A percentile compares a stretch with the other conserved stretches of the same genome.
These are phyloP conservation scores for Pristionchus pacificus DNA, from an alignment of 1,140 invertebrate species.

Conservation along the genomic window DNA sequence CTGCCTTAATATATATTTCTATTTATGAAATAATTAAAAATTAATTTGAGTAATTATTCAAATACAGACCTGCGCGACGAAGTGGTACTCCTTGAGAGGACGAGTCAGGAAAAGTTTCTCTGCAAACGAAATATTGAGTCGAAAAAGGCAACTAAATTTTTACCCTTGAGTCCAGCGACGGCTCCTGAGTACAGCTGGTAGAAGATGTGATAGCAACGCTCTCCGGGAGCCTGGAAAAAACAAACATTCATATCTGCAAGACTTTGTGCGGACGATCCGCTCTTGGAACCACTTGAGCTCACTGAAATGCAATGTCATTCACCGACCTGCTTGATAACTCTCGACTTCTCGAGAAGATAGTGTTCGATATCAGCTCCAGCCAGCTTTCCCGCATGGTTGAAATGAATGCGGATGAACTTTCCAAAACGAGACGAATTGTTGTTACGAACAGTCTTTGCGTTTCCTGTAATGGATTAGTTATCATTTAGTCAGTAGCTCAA, in stretches of 20 bases:
- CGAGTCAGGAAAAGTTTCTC: slow-evolving; percentile 52
- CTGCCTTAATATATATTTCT: too few relatives aligned
- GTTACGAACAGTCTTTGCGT: slow-evolving; percentile 98
- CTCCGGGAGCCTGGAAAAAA: slow-evolving; percentile 76
- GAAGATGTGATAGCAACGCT: slow-evolving; percentile 99
- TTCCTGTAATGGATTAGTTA: slow-evolving; percentile 66
- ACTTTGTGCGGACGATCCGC: too few relatives aligned
- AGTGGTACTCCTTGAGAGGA: slow-evolving; percentile 60
- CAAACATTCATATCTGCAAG: background rate
- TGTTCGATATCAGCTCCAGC: slow-evolving; percentile 99
- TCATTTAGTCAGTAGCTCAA: background rate
- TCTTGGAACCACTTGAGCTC: slow-evolving; percentile 67
- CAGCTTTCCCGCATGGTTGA: slow-evolving; percentile 96
- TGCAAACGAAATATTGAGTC: slow-evolving; percentile 70
- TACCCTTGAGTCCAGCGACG: slow-evolving; percentile 79
- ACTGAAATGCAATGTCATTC: slow-evolving; percentile 57
- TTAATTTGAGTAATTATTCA: too few relatives aligned
- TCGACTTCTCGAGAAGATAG: slow-evolving; percentile 98
- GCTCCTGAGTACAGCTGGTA: slow-evolving; percentile 86
- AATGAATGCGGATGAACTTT: slow-evolving; percentile 99
- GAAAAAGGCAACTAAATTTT: slow-evolving; percentile 17
- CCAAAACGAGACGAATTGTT: slow-evolving; percentile 89
- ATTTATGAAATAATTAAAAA: too few relatives aligned
- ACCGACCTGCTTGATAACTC: slow-evolving; percentile 97
- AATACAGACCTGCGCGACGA: slow-evolving; percentile 91